Base-by-base conservation (phyloP, 2,797 vertebrate species). In the Lacerta agilis region DNA sequence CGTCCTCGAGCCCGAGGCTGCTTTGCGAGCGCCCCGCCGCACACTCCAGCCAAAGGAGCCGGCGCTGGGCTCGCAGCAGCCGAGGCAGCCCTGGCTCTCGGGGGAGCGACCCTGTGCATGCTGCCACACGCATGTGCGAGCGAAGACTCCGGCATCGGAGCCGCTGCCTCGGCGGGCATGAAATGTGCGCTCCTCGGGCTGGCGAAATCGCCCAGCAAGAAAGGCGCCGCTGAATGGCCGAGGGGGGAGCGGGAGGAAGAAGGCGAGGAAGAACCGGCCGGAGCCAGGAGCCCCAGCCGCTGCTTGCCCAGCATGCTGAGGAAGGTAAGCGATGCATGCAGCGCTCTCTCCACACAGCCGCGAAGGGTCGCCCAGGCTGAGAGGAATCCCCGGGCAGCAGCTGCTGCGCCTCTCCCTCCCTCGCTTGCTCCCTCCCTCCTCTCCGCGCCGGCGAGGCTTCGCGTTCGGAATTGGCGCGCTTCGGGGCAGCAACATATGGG, bases 211-310 rank as follows among this genome's bases (percentile, higher is more conserved):
- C 82, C 89, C 43, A 55, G 76, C 86, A 83, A 69, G 82, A 87
- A 27, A 84, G 64, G 86, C 29, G 77, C 77, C 6, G 69, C 11
- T 36, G 89, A 84, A 75, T 67, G 71, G 89, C 82, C 69, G 1
- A n/a, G 36, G 45, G 33, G 23, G 27, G 76, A 76, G 2, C 27
- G 88, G 86, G 89, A 79, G 81, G 92, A 90, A 75, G 93, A 93
- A 84, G 92, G 90, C 45, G 79, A 29, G 18, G 58, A 66, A n/a
- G 79, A 67, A 79, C 66, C 10, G 61, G 33, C 27, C 6, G 73
- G 38, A 8, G 38, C 82, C 5, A 20, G 82, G 9, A 79, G 86
- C 75, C 76, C 75, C n/a, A 49, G 80, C 61, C 85, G 66, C 55
- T 69, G 33, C 84, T 43, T 45, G 87, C 73, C 76, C 45, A 25